Percentiles rank a stretch among this genome's conserved stretches.
Conservation (phyloP, 1,140 invertebrate species). For the Plodia interpunctella region DNA sequence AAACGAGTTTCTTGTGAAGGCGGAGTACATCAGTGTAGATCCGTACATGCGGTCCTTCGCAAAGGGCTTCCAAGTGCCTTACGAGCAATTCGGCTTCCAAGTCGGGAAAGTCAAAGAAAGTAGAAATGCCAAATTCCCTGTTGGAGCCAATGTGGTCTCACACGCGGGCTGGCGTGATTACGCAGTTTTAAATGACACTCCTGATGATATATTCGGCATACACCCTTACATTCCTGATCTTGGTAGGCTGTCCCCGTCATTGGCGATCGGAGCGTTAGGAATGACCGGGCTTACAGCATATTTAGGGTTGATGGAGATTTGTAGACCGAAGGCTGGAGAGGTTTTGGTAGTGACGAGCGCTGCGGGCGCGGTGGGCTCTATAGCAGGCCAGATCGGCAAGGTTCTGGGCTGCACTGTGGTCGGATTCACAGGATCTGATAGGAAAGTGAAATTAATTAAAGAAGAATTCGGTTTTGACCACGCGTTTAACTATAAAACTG, state of each 20-base stretch:
- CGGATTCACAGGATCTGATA: constrained; percentile 82
- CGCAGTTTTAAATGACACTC: constrained; percentile 40
- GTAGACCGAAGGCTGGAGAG: constrained; percentile 81
- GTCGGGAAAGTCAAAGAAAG: constrained; percentile 43
- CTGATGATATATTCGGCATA: constrained; percentile 25
- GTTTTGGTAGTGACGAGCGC: constrained; percentile 80
- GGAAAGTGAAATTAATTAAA: constrained; percentile 81
- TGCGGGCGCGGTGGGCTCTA: constrained; percentile 81
- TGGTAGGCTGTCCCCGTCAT: constrained; percentile 24
- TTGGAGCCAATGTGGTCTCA: constrained; percentile 74
- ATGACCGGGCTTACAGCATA: constrained; percentile 79
- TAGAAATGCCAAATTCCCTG: constrained; percentile 64
- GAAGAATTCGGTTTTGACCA: constrained; percentile 80
- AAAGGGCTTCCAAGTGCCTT: constrained; percentile 23
- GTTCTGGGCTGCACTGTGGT: constrained; percentile 81
- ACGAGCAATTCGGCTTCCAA: constrained; percentile 53
- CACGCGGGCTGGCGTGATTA: constrained; percentile 78
- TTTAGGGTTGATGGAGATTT: constrained; percentile 82
- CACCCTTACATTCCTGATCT: constrained; percentile 31
- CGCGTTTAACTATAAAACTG: constrained; percentile 84
- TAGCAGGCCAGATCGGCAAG: constrained; percentile 84
- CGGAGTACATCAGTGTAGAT: constrained; percentile 68
- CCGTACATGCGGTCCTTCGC: constrained; percentile 64
- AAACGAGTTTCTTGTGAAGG: constrained; percentile 57
- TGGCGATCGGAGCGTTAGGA: constrained; percentile 28